Evolutionary conservation across 2,797 vertebrate genomes (phyloP), one percentile per base, ranked within the genome.

Genomic region (Hirundo rustica): DNA sequence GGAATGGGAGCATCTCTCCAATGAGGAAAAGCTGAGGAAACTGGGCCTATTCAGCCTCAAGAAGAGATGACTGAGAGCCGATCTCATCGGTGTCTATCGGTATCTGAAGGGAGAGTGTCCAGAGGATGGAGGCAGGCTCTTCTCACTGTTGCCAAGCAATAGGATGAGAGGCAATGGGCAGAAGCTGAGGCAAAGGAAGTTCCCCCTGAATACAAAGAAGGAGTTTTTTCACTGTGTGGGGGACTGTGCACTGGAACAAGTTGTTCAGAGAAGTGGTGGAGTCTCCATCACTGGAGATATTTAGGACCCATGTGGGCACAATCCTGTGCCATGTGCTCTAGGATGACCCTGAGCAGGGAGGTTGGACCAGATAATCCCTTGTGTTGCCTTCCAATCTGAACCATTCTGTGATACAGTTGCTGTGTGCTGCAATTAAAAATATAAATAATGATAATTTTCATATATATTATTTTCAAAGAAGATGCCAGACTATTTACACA

Each of bases 51-150:
- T 70, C 45, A 53, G 6, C 21, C 51, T 53, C 9, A 10, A 34
- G 38, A 44, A 45, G 15, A 65, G 45, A 47, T 0, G 0, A 16
- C 12, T 65, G 44, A 53, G n/a, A 45, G 8, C 0, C 0, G 13
- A 51, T 29, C 17, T 40, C 21, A 23, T 70, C 10, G 22, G 5
- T 45, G 17, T 26, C 27, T 51, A 2, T 6, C 11, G 23, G 12
- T 11, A 12, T 14, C 38, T 42, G 30, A 40, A 65, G 2, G 38
- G 3, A 45, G 14, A 3, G 8, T 58, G 4, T 53, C n/a, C 53
- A 77, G 66, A 77, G n/a, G 38, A 23, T 26, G 38, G 15, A 53
- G 4, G 5, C 45, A 77, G 30, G 5, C 30, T 58, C 21, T 58
- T 6, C 25, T 22, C 15, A 8, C n/a, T 16, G n/a, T 1, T 51